A percentile compares a stretch with the other conserved stretches of the same genome.
These are phyloP conservation scores for Melanotaenia boesemani DNA, from an alignment of 2,797 vertebrate species.

Conservation along the genomic window DNA sequence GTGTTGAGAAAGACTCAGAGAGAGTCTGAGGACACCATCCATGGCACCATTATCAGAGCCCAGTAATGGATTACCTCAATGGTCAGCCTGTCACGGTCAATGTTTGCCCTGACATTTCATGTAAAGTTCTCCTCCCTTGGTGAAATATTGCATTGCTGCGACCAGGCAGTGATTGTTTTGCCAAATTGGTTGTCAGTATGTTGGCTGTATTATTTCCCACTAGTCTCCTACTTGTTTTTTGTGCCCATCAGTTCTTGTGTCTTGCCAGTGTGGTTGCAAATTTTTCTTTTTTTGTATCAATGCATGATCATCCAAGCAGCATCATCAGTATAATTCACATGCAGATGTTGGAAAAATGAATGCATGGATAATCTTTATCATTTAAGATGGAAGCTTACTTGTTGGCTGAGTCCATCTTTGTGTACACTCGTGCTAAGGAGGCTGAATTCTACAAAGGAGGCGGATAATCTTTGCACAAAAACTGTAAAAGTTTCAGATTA, in stretches of 20 bases:
- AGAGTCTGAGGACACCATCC: slow-evolving; percentile 46
- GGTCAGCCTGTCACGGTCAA: slow-evolving; percentile 67
- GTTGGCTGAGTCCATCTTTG: neutral
- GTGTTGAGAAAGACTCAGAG: slow-evolving; percentile 42
- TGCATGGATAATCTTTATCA: neutral
- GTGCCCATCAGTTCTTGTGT: slow-evolving; percentile 28
- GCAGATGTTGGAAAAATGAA: neutral
- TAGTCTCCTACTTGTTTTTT: slow-evolving; percentile 24
- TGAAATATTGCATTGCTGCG: slow-evolving; percentile 61
- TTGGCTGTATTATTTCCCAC: slow-evolving; percentile 46
- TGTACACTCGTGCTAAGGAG: neutral
- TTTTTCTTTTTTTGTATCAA: neutral
- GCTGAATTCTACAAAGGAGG: neutral
- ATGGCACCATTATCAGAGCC: slow-evolving; percentile 65
- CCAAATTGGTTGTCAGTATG: slow-evolving; percentile 66
- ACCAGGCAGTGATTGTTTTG: slow-evolving; percentile 53
- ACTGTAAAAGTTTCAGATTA: neutral
- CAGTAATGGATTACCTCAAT: slow-evolving; percentile 72
- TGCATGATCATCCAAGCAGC: neutral
- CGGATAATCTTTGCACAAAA: neutral
- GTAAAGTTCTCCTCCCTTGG: slow-evolving; percentile 61
- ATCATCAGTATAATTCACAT: neutral
- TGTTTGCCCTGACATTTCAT: slow-evolving; percentile 73
- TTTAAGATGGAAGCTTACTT: neutral
- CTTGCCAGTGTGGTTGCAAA: slow-evolving; percentile 26